Evolutionary conservation across 2,797 vertebrate genomes (phyloP), one percentile per base, ranked within the genome.

Genomic region (Xenentodon cancila): DNA sequence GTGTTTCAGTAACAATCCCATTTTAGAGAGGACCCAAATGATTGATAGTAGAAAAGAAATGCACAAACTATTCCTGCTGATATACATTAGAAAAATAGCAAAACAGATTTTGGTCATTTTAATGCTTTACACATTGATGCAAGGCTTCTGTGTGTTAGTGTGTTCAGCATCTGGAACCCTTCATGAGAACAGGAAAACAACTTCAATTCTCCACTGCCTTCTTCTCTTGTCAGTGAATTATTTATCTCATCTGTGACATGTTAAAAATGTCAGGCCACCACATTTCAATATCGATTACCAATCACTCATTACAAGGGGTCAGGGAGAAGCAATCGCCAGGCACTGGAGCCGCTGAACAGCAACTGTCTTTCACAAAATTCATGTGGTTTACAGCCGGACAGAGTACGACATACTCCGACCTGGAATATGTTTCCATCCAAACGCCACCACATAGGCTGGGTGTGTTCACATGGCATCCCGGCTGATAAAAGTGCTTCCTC

Each of bases 1-100:
- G 92, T 95, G 95, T 95, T 95, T 94, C 85, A 94, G 91, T 93
- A 94, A 94, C 92, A 93, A 91, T 93, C 87, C 89, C 88, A 93
- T 77, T 71, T 79, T 52, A 71, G 61, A 84, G 64, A 80, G 77
- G 73, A 78, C 82, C 79, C 76, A 79, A 80, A 67, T 30, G 60
- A 88, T 78, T 68, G 52, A 63, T 83, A 80, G 75, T 88, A 89
- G 71, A 84, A 88, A 86, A 86, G 84, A 87, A 94, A 87, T 85
- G 74, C 83, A 90, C 85, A 76, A 79, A 86, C 77, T 79, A 84
- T 57, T 57, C 72, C 77, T 75, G 80, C 40, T 22, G 66, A 70
- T 78, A 79, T 71, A 70, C 61, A 75, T 79, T 68, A 86, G 53
- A 76, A 74, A 89, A 67, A 86, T 49, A 89, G 80, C 84, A 88